Evolutionary conservation across 2,888 invertebrate genomes (phyloP).

Genomic region (Hermaeophaga mercurialis): DNA sequence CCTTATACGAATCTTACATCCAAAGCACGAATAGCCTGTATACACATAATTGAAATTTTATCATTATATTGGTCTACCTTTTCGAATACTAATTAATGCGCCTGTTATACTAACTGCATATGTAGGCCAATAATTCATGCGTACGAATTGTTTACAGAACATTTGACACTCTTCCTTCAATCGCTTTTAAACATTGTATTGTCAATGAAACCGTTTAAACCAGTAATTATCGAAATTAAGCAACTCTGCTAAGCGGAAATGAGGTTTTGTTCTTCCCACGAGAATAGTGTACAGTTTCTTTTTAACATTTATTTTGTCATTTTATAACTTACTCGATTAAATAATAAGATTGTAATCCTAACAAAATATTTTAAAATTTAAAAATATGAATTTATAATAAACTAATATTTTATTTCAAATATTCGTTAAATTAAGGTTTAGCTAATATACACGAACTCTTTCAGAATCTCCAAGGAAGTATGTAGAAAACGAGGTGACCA

Average conservation of each 20-base stretch:
- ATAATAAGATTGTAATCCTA: no score
- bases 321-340: no score
- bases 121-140: background rate
- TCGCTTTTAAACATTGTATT: no score
- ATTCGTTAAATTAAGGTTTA: no score
- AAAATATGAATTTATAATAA: no score
- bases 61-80: background rate
- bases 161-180: background rate
- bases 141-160: background rate
- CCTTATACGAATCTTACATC: background rate
- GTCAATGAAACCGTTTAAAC: background rate
- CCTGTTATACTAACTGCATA: background rate
- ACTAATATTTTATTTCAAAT: no score
- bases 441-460: no score
- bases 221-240: background rate
- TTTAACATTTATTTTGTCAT: no score
- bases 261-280: no score
- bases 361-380: no score
- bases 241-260: background rate
- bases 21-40: background rate
- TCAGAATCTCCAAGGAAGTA: conserved; percentile 86
- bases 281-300: no score
- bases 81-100: conserved; percentile 5
- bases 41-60: conserved; percentile 3
- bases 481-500: conserved; percentile 91